A percentile compares a stretch with the other conserved stretches of the same genome.
phyloP scores from a whole-genome alignment of 1,140 invertebrate species.

The Tribolium madens region DNA sequence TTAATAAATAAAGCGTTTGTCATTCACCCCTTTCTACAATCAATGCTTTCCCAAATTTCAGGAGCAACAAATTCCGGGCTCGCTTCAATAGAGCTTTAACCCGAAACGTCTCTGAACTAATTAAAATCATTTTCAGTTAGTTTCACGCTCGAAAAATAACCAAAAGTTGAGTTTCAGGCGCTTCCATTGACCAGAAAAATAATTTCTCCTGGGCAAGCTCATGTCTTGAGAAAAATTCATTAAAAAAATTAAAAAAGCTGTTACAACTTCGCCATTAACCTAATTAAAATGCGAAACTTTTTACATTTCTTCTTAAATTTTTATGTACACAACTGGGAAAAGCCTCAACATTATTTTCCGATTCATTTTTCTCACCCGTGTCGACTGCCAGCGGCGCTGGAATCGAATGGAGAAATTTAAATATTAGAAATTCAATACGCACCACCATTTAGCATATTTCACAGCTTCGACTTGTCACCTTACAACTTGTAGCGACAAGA shows the following conservation, averaged over 20 bases:
- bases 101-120: background rate
- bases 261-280: background rate
- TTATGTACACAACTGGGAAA: background rate
- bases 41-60: background rate
- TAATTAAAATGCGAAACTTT: background rate
- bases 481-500: background rate
- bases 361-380: background rate
- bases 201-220: background rate
- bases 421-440: conserved; percentile 13
- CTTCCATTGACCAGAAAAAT: background rate
- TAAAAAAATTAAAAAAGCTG: background rate
- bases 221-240: background rate
- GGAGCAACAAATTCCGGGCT: background rate
- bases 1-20: background rate
- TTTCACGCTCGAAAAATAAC: background rate
- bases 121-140: background rate
- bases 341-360: background rate
- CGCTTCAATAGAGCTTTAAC: background rate
- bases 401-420: background rate
- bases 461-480: conserved; percentile 10
- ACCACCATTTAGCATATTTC: conserved; percentile 9
- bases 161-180: background rate
- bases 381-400: background rate
- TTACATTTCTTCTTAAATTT: background rate
- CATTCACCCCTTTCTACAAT: background rate